phyloP scores from a whole-genome alignment of 1,140 invertebrate species.

The Macrosteles quadrilineatus region DNA sequence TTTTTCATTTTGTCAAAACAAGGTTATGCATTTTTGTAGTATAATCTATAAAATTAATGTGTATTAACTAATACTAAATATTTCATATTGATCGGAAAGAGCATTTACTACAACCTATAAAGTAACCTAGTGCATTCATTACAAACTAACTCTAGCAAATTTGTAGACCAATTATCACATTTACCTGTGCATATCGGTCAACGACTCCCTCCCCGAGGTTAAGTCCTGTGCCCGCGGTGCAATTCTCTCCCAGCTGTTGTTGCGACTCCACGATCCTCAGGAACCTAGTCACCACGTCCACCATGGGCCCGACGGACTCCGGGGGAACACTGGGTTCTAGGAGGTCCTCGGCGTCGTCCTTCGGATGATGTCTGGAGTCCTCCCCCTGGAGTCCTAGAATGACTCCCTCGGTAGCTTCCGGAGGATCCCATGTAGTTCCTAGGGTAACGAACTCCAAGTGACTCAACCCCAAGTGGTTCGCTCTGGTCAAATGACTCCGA shows the following conservation, averaged over 20 bases:
- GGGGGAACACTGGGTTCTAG: constrained; percentile 17
- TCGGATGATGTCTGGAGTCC: not conserved
- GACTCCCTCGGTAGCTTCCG: constrained; percentile 13
- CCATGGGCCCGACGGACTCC: constrained; percentile 52
- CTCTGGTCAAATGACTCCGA: constrained; percentile 14
- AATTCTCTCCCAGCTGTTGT: constrained; percentile 85
- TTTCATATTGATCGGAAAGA: too few relatives aligned
- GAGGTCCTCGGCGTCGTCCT: constrained; percentile 13
- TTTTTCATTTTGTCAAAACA: too few relatives aligned
- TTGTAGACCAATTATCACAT: too few relatives aligned
- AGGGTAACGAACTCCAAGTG: not conserved
- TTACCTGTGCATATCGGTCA: constrained; percentile 87
- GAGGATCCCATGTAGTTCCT: not conserved
- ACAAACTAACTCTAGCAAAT: too few relatives aligned
- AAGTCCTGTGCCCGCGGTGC: constrained; percentile 86
- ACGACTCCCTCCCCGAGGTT: constrained; percentile 93
- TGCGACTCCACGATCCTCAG: constrained; percentile 88
- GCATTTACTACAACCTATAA: too few relatives aligned
- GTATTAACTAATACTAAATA: too few relatives aligned
- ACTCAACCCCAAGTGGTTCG: not conserved
- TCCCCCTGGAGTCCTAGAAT: not conserved
- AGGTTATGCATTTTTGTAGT: too few relatives aligned
- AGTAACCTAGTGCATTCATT: too few relatives aligned
- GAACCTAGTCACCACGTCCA: constrained; percentile 84
- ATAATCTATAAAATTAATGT: too few relatives aligned